A percentile compares a stretch with the other conserved stretches of the same genome.
Conservation (phyloP, 2,888 invertebrate species). For the Mantis religiosa region DNA sequence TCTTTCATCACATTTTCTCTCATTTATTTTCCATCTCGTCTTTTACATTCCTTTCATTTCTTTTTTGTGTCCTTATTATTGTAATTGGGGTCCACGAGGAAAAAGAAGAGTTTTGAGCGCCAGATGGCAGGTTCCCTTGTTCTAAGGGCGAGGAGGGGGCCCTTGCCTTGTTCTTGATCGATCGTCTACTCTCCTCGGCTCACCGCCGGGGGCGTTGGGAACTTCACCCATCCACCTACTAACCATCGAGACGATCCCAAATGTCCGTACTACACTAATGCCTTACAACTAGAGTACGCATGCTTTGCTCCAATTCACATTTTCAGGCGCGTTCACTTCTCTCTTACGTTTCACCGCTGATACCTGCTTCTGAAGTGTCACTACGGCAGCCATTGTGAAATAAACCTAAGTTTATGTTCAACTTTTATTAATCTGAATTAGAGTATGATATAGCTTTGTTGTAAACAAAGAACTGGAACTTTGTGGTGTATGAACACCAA, state of each 20-base stretch:
- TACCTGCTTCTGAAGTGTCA: too few relatives aligned
- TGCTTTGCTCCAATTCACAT: background rate
- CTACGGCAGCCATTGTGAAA: too few relatives aligned
- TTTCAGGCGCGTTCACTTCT: background rate
- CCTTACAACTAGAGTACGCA: background rate
- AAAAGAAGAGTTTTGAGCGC: constrained; percentile 11
- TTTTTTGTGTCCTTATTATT: constrained; percentile 20
- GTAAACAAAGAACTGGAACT: too few relatives aligned
- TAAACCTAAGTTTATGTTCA: too few relatives aligned
- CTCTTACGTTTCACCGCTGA: background rate
- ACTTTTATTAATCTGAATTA: too few relatives aligned
- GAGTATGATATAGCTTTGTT: too few relatives aligned
- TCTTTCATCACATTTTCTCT: background rate
- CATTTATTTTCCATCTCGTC: background rate
- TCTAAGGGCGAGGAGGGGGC: background rate
- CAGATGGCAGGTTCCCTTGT: constrained; percentile 24
- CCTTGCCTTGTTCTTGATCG: constrained; percentile 23
- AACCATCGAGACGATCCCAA: background rate
- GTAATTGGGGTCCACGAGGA: constrained; percentile 24
- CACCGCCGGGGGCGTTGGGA: constrained; percentile 6
- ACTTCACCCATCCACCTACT: background rate
- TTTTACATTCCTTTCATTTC: background rate
- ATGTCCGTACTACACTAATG: background rate
- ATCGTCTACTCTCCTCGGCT: constrained; percentile 11
- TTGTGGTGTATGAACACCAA: too few relatives aligned